Base-by-base conservation (phyloP, 1,140 invertebrate genomes). In the Papilio aristodemus region DNA sequence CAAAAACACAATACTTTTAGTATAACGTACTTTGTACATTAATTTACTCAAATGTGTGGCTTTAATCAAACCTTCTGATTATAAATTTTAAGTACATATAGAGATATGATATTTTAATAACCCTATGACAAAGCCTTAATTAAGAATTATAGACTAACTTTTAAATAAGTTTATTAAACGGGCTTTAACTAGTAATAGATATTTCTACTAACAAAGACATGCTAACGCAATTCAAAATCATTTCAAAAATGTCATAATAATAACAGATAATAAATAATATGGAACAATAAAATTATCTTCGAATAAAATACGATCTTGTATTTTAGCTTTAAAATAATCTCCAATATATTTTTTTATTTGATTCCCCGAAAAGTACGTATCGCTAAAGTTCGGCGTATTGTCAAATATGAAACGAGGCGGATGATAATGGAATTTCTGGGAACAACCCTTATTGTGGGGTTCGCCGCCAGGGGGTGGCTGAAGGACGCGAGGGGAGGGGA, bases 361-460 rank as follows among this genome's bases (percentile, higher is more conserved):
- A 76, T 83, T 80, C 71, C n/a, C n/a, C 54, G 72, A 76, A 79
- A 81, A 76, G 67, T 71, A 73, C 64, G 69, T 69, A 81, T 82
- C 73, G 78, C 80, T 62, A 75, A 19, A 71, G 76, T 84, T 78
- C 83, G 80, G 78, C 71, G 77, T 71, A 79, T 83, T 84, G 83
- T 87, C 79, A 84, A 86, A 87, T 73, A 70, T 89, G 79, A 87
- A 89, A 86, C 80, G 83, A 81, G 77, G 74, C 82, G 81, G 71
- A 84, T 81, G 80, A 87, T 91, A 89, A 89, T 89, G 86, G 85
- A 87, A 91, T 89, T 91, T 91, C 86, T 91, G 81, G 82, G 84
- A 91, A 89, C 89, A 88, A 87, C 89, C 89, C 87, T 88, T 86
- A 79, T 74, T 73, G 76, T 80, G 77, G 85, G 83, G 80, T 84